Conservation (phyloP, 2,888 invertebrate species). For the Athetis lepigone region DNA sequence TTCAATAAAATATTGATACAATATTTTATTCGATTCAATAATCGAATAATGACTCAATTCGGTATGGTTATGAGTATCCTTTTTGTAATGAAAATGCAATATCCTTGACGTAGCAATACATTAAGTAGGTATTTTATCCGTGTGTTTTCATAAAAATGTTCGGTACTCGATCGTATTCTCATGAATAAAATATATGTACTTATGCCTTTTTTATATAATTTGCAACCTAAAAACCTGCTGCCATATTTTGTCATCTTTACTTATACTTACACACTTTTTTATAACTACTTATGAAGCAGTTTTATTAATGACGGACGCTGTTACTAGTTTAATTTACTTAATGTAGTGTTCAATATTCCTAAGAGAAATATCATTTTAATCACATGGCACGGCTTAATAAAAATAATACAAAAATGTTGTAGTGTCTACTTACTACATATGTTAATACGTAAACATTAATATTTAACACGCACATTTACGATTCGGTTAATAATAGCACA, state of each 20-base stretch:
- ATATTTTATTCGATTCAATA: conserved; percentile 22
- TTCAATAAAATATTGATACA: conserved; percentile 17
- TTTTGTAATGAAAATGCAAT: conserved; percentile 35
- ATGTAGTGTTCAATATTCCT: neutral
- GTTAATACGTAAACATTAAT: conserved; percentile 26
- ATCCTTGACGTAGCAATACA: conserved; percentile 13
- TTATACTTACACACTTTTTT: no score
- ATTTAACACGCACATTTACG: conserved; percentile 14
- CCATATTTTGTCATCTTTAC: neutral
- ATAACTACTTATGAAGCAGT: neutral
- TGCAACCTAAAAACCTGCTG: neutral
- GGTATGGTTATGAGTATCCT: conserved; percentile 12
- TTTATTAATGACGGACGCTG: conserved; percentile 13
- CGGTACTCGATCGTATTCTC: conserved; percentile 3
- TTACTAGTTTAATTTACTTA: neutral
- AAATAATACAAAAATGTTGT: conserved; percentile 7
- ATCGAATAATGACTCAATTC: conserved; percentile 34
- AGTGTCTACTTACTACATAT: neutral
- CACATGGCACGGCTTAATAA: neutral
- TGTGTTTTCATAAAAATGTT: conserved; percentile 7
- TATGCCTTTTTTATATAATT: conserved; percentile 21
- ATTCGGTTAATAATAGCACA: neutral
- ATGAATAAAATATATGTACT: conserved; percentile 40
- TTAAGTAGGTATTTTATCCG: conserved; percentile 3
- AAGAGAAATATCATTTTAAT: conserved; percentile 11